Base-by-base conservation (phyloP, 2,113 vertebrate species). In the Scomber japonicus region DNA sequence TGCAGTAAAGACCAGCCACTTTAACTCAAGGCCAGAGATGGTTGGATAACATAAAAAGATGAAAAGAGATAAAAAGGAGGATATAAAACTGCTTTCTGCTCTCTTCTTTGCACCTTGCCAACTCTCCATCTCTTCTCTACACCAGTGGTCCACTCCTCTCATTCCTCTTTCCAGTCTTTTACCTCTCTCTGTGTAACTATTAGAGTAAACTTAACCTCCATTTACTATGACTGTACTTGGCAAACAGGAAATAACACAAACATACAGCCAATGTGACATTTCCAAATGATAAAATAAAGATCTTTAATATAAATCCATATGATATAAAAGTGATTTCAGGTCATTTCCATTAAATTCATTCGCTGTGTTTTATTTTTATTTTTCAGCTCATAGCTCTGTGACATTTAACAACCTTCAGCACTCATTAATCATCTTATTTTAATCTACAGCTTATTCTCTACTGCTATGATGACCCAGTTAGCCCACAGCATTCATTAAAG, bases 371-470 rank as follows among this genome's bases (percentile, higher is more conserved):
- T 35, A 75, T 71, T 63, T 14, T 40, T 40, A 40, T 3, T 30
- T 53, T 60, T 63, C 27, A 56, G 17, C 50, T 27, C 40, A 19
- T 0, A 16, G 68, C 31, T 14, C 17, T 77, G 48, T 84, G 79
- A 87, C 89, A 87, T 91, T 87, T 82, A 55, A 7, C 30, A 76
- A 49, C 64, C 77, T 70, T 62, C 71, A 71, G 51, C 49, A 5
- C 77, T 84, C 81, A 81, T 78, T 83, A 81, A 69, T 77, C 54
- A 75, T 73, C 60, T 62, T 27, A 78, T 83, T 83, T 70, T 67
- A 72, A 86, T 84, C 83, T 64, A 21, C 68, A 45, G 68, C 63
- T 27, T 70, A 30, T 70, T 66, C 51, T 48, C 81, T 10, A 1
- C 75, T 54, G 73, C 67, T 79, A 80, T 11, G 53, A 56, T 80